Evolutionary conservation across 2,113 vertebrate genomes (phyloP), one percentile per base, ranked within the genome.

Genomic region (Daphoenositta chrysoptera): DNA sequence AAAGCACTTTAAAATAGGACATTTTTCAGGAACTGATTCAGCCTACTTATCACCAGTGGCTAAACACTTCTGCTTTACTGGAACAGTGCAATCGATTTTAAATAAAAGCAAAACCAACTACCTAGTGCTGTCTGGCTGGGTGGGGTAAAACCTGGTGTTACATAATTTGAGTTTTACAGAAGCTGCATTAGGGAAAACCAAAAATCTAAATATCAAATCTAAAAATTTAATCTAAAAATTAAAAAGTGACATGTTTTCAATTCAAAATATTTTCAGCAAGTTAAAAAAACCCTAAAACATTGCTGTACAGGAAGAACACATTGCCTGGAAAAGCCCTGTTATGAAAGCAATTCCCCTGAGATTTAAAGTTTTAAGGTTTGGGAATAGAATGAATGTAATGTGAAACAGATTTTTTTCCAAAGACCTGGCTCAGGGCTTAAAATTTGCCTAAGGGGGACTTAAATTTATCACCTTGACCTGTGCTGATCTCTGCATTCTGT

Each of bases 21-120:
- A 72, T 93, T 94, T 96, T 88, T 95, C 92, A 95, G 96, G 90
- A 96, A 94, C 88, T 93, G 93, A 84, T 95, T 90, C 93, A 96
- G 88, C 88, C 93, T 78, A 73, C 92, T 95, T 93, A 92, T 78
- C 84, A 76, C 76, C 69, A 90, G 83, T 75, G 79, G 94, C 86
- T 69, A 65, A 93, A 77, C 54, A 63, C 58, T 82, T 85, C 80
- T 93, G 86, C 77, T 94, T 94, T 94, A 92, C 93, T 71, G 92
- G 93, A 96, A 96, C 76, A 73, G 44, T 10, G 77, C 56, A 79
- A 95, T 45, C 40, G 69, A 78, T 89, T 92, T 92, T 30, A 81
- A 90, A 90, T 78, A 75, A 86, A 90, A 78, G 72, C 61, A 81
- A 85, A 90, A 15, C 2, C 51, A 53, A 47, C 33, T 47, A 53